Percentiles rank a stretch among this genome's conserved stretches.
Evolutionary conservation across 2,113 vertebrate species (phyloP).

Genomic region (Podarcis cretensis): DNA sequence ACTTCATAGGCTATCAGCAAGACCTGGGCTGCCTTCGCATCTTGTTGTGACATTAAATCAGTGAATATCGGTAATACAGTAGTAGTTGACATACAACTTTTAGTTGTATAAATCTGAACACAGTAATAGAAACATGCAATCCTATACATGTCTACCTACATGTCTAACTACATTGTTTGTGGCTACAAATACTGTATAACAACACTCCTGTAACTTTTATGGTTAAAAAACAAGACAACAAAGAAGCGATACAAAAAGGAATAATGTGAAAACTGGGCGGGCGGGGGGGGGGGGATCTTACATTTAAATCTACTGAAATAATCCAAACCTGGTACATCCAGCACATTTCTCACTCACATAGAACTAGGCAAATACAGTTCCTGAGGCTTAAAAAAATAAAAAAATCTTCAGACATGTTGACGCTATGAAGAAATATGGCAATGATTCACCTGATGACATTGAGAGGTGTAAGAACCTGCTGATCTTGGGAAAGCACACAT

Average conservation of each 20-base stretch:
- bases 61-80: neutral
- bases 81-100: slow-evolving; percentile 21
- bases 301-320: slow-evolving; percentile 54
- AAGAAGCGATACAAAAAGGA: slow-evolving; percentile 71
- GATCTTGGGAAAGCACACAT: slow-evolving; percentile 63
- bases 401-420: slow-evolving; percentile 69
- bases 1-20: neutral
- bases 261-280: slow-evolving; percentile 74
- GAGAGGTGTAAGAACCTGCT: slow-evolving; percentile 61
- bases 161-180: slow-evolving; percentile 44
- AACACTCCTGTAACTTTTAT: slow-evolving; percentile 73
- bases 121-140: neutral
- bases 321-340: slow-evolving; percentile 56
- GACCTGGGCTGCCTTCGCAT: neutral
- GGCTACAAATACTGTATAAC: slow-evolving; percentile 72
- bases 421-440: slow-evolving; percentile 68
- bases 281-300: slow-evolving; percentile 11
- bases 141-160: neutral
- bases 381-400: slow-evolving; percentile 62
- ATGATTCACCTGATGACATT: slow-evolving; percentile 62
- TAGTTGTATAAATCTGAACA: slow-evolving; percentile 33
- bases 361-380: slow-evolving; percentile 68
- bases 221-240: slow-evolving; percentile 65
- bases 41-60: neutral
- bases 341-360: slow-evolving; percentile 67